These are phyloP conservation scores for Menura novaehollandiae DNA, from an alignment of 2,113 vertebrate species.

Conservation along the genomic window DNA sequence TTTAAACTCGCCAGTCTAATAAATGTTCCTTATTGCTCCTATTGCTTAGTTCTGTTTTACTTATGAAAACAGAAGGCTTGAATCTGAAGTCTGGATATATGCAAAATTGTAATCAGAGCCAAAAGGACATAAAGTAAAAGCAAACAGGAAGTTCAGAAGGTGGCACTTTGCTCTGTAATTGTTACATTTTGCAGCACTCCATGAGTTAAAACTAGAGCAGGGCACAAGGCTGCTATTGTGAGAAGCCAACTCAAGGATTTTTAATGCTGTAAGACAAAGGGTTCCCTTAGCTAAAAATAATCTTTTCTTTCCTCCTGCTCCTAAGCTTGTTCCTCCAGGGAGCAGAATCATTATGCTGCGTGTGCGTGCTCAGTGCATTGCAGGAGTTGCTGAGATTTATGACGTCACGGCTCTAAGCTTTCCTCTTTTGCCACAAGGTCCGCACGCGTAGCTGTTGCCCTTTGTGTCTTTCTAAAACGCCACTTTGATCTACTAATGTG, in stretches of 20 bases:
- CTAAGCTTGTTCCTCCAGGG: constrained; percentile 52
- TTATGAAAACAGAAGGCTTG: no score
- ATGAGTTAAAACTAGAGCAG: constrained; percentile 25
- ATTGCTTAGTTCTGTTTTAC: neutral
- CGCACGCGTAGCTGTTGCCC: neutral
- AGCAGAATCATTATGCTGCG: constrained; percentile 35
- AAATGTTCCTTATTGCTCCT: neutral
- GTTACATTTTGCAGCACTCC: neutral
- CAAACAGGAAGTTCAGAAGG: neutral
- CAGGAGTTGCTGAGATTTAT: constrained; percentile 42
- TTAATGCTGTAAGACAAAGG: constrained; percentile 61
- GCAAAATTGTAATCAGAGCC: neutral
- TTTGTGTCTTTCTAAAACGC: neutral
- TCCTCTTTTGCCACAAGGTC: constrained; percentile 23
- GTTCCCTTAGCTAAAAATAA: constrained; percentile 71
- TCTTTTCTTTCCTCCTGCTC: constrained; percentile 54
- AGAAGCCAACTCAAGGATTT: constrained; percentile 43
- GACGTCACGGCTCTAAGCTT: constrained; percentile 50
- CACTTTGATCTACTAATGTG: neutral
- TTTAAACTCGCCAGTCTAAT: neutral
- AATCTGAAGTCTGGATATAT: neutral
- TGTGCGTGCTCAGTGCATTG: neutral
- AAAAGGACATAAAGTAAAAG: neutral
- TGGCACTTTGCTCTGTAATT: neutral
- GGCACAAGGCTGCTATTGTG: constrained; percentile 49